Conservation (phyloP, 1,140 invertebrate species). For the Venustaconcha ellipsiformis region DNA sequence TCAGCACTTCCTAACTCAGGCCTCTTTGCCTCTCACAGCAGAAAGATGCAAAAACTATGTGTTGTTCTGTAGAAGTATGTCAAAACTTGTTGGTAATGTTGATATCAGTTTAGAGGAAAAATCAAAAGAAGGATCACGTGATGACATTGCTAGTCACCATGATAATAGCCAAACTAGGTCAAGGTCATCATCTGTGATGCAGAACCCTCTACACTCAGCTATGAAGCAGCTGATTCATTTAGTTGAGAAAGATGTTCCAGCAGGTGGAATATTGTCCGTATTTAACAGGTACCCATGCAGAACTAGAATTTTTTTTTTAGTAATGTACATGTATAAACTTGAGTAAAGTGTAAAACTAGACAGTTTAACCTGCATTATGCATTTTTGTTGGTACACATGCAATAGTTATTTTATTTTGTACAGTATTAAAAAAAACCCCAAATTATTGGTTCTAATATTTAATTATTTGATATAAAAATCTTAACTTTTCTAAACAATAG, state of each 20-base stretch:
- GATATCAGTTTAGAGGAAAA: constrained; percentile 28
- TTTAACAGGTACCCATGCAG: constrained; percentile 32
- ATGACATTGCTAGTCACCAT: too few relatives aligned
- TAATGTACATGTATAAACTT: neutral
- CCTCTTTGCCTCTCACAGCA: constrained; percentile 35
- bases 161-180: neutral
- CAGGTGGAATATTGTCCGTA: constrained; percentile 41
- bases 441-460: too few relatives aligned
- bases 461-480: too few relatives aligned
- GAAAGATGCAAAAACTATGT: constrained; percentile 32
- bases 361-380: too few relatives aligned
- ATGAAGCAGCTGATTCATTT: constrained; percentile 53
- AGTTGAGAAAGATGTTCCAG: constrained; percentile 54
- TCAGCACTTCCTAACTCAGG: constrained; percentile 27
- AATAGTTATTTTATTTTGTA: too few relatives aligned
- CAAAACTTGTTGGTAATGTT: constrained; percentile 30
- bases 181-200: constrained; percentile 24
- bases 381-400: too few relatives aligned
- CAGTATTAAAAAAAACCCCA: too few relatives aligned
- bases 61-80: constrained; percentile 24
- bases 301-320: neutral
- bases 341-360: too few relatives aligned
- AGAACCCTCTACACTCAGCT: constrained; percentile 41
- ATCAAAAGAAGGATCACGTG: neutral
- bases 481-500: too few relatives aligned